Conservation (phyloP, 2,888 invertebrate genomes). For the Diarsia mendica region DNA sequence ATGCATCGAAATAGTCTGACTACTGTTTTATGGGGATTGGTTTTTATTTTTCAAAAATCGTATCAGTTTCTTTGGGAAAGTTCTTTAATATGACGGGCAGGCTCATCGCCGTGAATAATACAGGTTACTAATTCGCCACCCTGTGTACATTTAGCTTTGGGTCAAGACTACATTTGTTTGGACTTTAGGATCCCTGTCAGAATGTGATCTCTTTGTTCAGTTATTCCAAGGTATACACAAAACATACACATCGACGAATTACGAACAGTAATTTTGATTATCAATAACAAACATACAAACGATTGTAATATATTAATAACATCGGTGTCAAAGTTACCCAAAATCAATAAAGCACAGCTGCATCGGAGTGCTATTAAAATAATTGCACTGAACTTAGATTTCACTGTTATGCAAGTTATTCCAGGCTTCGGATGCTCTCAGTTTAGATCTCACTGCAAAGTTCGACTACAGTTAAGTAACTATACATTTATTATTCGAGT, state of each 20-base stretch:
- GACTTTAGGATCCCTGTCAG: too few species aligned
- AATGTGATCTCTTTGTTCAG: neutral
- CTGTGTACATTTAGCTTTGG: neutral
- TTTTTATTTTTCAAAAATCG: neutral
- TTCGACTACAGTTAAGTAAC: neutral
- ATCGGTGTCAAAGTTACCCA: neutral
- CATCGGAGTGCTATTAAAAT: conserved; percentile 11
- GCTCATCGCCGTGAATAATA: neutral
- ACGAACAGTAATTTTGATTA: neutral
- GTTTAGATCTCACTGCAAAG: neutral
- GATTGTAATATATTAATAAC: neutral
- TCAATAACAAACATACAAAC: neutral
- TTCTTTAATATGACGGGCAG: neutral
- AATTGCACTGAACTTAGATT: conserved; percentile 29
- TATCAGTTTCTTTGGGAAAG: neutral
- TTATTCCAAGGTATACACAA: neutral
- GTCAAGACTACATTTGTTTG: neutral
- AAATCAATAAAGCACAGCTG: neutral
- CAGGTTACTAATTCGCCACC: neutral
- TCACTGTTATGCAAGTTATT: conserved; percentile 13
- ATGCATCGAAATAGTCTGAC: neutral
- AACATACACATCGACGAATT: too few species aligned
- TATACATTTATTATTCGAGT: too few species aligned
- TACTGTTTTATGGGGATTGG: neutral
- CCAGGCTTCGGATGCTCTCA: neutral